These are phyloP conservation scores for Prionchulus punctatus DNA, from an alignment of 2,888 invertebrate species.

Conservation along the genomic window DNA sequence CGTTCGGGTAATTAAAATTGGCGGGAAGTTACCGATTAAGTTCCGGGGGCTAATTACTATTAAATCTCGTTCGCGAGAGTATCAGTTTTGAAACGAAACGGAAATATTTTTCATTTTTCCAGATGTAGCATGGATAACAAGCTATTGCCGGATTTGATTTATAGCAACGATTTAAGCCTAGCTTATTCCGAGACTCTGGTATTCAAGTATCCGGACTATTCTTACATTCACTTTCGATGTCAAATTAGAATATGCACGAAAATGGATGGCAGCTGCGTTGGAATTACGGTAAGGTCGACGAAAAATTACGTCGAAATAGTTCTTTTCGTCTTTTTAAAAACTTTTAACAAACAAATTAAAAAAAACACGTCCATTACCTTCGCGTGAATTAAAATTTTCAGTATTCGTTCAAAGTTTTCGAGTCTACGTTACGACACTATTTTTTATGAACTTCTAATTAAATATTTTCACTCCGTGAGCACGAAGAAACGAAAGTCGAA, in stretches of 20 bases:
- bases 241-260: slow-evolving; percentile 13
- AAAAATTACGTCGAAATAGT: no score
- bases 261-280: slow-evolving; percentile 8
- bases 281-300: slow-evolving; percentile 8
- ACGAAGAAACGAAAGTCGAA: no score
- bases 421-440: no score
- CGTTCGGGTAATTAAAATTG: slow-evolving; percentile 6
- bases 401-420: no score
- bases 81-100: neutral
- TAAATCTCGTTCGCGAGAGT: neutral
- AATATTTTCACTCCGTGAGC: no score
- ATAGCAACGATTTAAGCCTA: slow-evolving; percentile 5
- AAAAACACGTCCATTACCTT: no score
- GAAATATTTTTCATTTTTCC: neutral
- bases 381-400: no score
- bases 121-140: slow-evolving; percentile 11
- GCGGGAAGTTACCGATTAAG: no score
- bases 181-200: slow-evolving; percentile 10
- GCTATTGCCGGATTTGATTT: slow-evolving; percentile 10
- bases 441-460: no score
- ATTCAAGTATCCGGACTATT: slow-evolving; percentile 14
- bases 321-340: no score
- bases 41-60: neutral
- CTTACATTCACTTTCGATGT: slow-evolving; percentile 11
- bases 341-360: no score